phyloP scores from a whole-genome alignment of 2,113 vertebrate species.

The Penelope pileata region DNA sequence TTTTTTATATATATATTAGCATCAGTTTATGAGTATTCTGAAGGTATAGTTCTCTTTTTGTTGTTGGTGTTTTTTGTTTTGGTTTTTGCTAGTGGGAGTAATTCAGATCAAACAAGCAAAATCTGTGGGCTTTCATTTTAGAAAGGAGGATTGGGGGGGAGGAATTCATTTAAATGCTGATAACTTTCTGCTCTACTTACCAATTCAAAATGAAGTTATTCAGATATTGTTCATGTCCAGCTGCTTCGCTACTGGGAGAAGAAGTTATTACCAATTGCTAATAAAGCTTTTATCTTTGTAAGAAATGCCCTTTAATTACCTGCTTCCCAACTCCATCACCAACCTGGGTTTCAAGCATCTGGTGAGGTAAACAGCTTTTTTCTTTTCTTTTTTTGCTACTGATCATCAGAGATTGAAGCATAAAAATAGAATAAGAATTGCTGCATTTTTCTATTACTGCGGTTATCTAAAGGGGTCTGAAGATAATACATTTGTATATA shows the following conservation, averaged over 20 bases:
- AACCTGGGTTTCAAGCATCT: not conserved
- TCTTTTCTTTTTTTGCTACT: not conserved
- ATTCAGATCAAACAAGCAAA: not conserved
- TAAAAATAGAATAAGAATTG: not conserved
- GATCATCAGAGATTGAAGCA: not conserved
- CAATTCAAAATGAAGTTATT: not conserved
- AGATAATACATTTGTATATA: not conserved
- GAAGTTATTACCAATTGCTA: not conserved
- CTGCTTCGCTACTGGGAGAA: not conserved
- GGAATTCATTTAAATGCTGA: not conserved
- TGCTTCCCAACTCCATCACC: not conserved
- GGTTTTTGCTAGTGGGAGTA: not conserved
- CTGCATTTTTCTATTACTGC: not conserved
- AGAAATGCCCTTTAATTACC: not conserved
- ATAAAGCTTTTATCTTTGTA: not conserved
- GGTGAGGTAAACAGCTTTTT: not conserved
- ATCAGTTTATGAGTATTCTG: not conserved
- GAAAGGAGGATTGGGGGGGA: not conserved
- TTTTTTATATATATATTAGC: too few relatives aligned
- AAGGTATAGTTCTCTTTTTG: not conserved
- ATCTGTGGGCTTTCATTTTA: not conserved
- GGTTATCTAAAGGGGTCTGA: not conserved
- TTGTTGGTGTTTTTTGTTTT: too few relatives aligned
- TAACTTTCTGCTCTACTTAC: not conserved
- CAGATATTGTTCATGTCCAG: not conserved